phyloP scores from a whole-genome alignment of 2,888 invertebrate genomes.

The Eumerus sabulonum region DNA sequence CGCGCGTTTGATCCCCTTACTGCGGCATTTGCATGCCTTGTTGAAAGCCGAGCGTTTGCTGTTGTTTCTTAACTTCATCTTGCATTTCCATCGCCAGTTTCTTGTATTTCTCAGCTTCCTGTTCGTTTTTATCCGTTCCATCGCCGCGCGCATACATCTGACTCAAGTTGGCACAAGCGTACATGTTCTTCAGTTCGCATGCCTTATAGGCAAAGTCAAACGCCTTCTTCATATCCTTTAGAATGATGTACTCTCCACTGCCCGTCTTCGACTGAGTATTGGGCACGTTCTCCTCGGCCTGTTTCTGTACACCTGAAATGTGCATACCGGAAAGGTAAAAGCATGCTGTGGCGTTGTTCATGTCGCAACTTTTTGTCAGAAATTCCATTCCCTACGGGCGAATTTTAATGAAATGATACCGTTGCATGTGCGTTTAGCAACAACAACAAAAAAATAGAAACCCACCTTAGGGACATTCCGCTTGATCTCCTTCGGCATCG shows the following conservation, averaged over 20 bases:
- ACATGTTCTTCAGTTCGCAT: conserved; percentile 91
- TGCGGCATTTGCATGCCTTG: conserved; percentile 79
- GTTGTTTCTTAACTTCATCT: conserved; percentile 82
- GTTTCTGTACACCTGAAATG: conserved; percentile 85
- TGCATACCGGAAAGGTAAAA: conserved; percentile 90
- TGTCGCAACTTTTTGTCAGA: conserved; percentile 82
- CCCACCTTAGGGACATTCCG: conserved; percentile 82
- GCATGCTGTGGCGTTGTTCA: conserved; percentile 85
- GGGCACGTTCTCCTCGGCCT: conserved; percentile 75
- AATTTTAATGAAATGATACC: background rate
- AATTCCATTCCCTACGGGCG: conserved; percentile 81
- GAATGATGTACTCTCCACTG: conserved; percentile 80
- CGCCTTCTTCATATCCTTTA: conserved; percentile 87
- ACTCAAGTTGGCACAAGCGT: conserved; percentile 93
- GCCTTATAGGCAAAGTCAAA: conserved; percentile 88
- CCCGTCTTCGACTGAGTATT: conserved; percentile 72
- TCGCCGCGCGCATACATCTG: conserved; percentile 92
- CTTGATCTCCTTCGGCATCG: conserved; percentile 80
- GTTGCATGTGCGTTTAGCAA: too few species aligned
- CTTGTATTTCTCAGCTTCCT: conserved; percentile 86
- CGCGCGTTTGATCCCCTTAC: conserved; percentile 50
- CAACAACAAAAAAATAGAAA: background rate
- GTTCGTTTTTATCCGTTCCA: conserved; percentile 86
- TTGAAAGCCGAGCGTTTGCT: conserved; percentile 80
- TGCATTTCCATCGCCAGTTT: conserved; percentile 86